phyloP scores from a whole-genome alignment of 2,888 invertebrate genomes.

The Lamellibrachia columna region DNA sequence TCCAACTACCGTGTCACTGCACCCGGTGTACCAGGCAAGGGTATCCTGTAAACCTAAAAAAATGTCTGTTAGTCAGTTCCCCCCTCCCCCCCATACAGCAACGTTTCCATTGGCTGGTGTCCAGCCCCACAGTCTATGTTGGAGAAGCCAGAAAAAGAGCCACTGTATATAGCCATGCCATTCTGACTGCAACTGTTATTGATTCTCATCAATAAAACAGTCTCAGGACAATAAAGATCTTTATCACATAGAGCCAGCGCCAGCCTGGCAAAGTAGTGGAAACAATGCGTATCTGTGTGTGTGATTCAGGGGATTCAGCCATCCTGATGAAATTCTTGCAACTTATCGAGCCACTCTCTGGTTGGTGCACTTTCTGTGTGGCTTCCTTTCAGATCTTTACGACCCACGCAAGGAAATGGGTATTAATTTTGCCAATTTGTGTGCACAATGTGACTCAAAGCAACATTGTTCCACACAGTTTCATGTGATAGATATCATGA shows the following conservation, averaged over 20 bases:
- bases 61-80: background rate
- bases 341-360: background rate
- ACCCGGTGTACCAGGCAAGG: no score
- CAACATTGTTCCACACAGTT: background rate
- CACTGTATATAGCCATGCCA: background rate
- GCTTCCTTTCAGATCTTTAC: background rate
- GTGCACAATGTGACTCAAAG: background rate
- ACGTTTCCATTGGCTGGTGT: background rate
- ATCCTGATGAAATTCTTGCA: background rate
- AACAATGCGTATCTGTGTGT: background rate
- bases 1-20: no score
- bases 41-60: background rate
- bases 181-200: background rate
- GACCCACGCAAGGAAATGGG: background rate
- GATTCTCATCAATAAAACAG: background rate
- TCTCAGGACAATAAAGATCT: background rate
- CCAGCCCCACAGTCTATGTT: background rate
- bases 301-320: background rate
- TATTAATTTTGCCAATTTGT: constrained; percentile 3
- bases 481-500: background rate
- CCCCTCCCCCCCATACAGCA: background rate
- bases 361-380: background rate
- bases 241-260: background rate
- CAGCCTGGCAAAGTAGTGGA: background rate
- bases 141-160: background rate